A percentile compares a stretch with the other conserved stretches of the same genome.
Conservation (phyloP, 2,888 invertebrate species). For the Druceiella hillmani region DNA sequence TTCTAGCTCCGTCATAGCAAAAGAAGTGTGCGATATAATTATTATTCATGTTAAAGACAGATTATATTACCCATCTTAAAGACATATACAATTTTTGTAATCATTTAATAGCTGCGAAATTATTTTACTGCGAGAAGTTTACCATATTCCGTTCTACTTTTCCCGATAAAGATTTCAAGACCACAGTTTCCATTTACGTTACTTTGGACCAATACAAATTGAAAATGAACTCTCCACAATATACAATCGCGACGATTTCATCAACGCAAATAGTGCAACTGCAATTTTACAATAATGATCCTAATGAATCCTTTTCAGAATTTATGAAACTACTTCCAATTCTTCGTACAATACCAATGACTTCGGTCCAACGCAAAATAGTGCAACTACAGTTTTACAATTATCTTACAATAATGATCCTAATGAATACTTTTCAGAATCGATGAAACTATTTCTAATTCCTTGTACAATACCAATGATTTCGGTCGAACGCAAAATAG, state of each 20-base stretch:
- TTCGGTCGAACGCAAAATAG: too few species aligned
- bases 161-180: conserved; percentile 9
- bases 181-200: conserved; percentile 1
- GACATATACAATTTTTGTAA: conserved; percentile 14
- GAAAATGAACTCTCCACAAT: conserved; percentile 6
- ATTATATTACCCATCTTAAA: too few species aligned
- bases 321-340: conserved; percentile 6
- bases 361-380: too few species aligned
- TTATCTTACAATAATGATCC: too few species aligned
- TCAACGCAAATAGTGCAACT: too few species aligned
- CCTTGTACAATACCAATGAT: too few species aligned
- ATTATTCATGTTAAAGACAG: conserved; percentile 14
- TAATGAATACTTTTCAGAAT: too few species aligned
- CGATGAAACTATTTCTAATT: too few species aligned
- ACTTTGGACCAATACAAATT: conserved; percentile 2
- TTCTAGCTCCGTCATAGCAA: conserved; percentile 7
- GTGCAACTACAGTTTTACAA: too few species aligned
- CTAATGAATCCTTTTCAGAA: conserved; percentile 7
- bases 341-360: too few species aligned
- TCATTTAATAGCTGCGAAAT: conserved; percentile 9
- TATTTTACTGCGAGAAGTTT: conserved; percentile 1
- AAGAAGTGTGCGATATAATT: conserved; percentile 15
- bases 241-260: too few species aligned
- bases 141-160: not conserved
- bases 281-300: too few species aligned